These are phyloP conservation scores for Crotophaga sulcirostris DNA, from an alignment of 2,113 vertebrate species.

Conservation along the genomic window DNA sequence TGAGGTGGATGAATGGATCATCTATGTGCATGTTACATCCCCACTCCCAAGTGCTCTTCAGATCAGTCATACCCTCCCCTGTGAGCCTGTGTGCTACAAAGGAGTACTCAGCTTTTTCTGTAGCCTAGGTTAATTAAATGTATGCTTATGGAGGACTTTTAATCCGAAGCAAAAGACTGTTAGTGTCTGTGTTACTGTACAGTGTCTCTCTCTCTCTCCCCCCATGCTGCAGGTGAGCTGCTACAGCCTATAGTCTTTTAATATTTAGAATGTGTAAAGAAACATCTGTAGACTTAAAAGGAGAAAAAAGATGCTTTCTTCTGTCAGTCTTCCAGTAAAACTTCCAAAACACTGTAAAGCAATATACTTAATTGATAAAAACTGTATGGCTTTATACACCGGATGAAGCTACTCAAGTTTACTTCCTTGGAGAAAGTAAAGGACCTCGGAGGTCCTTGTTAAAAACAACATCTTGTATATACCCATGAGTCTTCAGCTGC, in stretches of 20 bases:
- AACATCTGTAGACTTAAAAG: background rate
- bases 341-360: background rate
- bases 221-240: background rate
- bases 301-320: background rate
- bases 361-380: background rate
- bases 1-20: background rate
- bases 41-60: background rate
- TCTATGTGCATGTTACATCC: background rate
- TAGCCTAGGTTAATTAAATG: background rate
- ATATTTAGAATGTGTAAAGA: background rate
- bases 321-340: background rate
- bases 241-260: background rate
- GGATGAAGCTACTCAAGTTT: background rate
- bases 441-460: no score
- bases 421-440: background rate
- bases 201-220: background rate
- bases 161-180: background rate
- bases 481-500: background rate
- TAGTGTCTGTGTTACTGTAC: background rate
- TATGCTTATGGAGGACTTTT: background rate
- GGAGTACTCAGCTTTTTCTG: background rate
- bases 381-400: background rate
- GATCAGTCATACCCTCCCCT: background rate
- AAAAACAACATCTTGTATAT: background rate
- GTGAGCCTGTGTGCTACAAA: background rate